A percentile compares a stretch with the other conserved stretches of the same genome.
phyloP scores from a whole-genome alignment of 2,113 vertebrate species.

The Anoplopoma fimbria region DNA sequence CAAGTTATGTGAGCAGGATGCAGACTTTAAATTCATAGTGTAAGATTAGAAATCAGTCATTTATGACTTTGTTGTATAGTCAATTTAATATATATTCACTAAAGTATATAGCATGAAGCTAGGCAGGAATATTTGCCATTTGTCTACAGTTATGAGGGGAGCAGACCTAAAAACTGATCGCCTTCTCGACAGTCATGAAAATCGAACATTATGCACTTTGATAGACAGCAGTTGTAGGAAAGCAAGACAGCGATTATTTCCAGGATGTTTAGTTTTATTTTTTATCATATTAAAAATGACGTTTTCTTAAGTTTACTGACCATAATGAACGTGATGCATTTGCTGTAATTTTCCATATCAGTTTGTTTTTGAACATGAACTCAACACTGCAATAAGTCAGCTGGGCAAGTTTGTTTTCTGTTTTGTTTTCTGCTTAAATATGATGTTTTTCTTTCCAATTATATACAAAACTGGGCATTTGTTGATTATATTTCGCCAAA shows the following conservation, averaged over 20 bases:
- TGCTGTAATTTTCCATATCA: constrained; percentile 32
- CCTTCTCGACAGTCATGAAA: constrained; percentile 64
- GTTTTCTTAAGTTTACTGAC: constrained; percentile 57
- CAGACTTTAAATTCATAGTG: constrained; percentile 47
- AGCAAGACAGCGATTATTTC: constrained; percentile 34
- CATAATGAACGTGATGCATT: constrained; percentile 49
- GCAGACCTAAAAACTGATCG: constrained; percentile 27
- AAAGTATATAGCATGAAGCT: constrained; percentile 72
- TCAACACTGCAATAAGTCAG: constrained; percentile 67
- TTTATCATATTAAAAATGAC: constrained; percentile 41
- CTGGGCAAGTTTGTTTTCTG: constrained; percentile 1
- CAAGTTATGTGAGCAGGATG: constrained; percentile 34
- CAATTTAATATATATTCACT: constrained; percentile 72
- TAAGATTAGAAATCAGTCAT: constrained; percentile 63
- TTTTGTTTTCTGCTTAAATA: constrained; percentile 34
- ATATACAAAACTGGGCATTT: constrained; percentile 26
- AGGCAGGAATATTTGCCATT: constrained; percentile 63
- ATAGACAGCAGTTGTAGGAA: constrained; percentile 69
- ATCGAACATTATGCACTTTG: constrained; percentile 85
- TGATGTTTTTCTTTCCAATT: constrained; percentile 16
- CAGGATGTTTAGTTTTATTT: constrained; percentile 44
- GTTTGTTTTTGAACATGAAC: constrained; percentile 18
- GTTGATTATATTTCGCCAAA: constrained; percentile 70
- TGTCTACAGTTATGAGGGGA: constrained; percentile 49
- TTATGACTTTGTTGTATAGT: constrained; percentile 67